Conservation (phyloP, 2,113 vertebrate genomes). For the Camelus dromedarius region DNA sequence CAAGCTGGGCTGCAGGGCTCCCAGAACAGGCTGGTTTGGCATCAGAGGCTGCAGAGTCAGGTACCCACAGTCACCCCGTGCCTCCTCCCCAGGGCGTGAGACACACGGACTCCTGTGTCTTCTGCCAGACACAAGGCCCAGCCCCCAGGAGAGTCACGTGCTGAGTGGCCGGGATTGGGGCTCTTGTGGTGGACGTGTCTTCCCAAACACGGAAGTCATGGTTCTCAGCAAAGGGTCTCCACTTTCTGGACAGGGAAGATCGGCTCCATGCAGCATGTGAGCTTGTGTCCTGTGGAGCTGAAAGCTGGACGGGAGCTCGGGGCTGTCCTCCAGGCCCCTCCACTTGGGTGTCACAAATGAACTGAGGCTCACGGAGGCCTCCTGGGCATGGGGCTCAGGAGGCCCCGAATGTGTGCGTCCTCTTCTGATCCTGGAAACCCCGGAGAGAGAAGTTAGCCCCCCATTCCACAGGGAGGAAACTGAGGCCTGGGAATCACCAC, state of each 20-base stretch:
- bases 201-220: background rate
- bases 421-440: background rate
- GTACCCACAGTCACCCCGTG: fast-evolving
- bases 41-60: fast-evolving
- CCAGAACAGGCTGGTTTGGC: fast-evolving
- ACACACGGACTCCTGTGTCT: background rate
- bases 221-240: fast-evolving
- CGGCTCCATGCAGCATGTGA: fast-evolving
- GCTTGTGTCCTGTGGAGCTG: background rate
- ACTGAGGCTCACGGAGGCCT: background rate
- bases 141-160: fast-evolving
- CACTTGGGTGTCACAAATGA: background rate
- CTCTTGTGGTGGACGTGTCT: fast-evolving
- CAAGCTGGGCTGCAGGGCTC: fast-evolving
- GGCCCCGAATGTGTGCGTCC: fast-evolving
- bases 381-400: fast-evolving
- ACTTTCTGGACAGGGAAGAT: background rate
- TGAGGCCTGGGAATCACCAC: background rate
- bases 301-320: fast-evolving
- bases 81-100: background rate
- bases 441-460: fast-evolving
- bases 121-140: background rate
- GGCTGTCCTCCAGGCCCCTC: background rate
- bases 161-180: background rate
- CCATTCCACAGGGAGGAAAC: fast-evolving